Percentiles rank a stretch among this genome's conserved stretches.
phyloP scores from a whole-genome alignment of 2,797 vertebrate species.

The Alectoris magna region DNA sequence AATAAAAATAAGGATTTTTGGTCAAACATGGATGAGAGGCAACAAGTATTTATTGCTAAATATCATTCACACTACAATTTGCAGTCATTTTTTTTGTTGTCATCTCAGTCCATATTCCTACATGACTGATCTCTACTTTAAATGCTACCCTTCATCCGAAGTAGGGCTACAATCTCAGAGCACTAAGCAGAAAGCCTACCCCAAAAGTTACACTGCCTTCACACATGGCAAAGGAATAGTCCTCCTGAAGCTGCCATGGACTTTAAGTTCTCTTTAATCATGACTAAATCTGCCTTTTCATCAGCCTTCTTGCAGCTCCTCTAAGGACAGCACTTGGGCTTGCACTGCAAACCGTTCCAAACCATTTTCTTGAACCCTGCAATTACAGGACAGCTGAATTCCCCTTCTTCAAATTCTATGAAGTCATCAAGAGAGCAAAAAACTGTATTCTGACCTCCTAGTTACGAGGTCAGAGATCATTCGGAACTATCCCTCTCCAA shows the following conservation, averaged over 20 bases:
- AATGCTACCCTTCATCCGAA: neutral
- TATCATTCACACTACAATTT: neutral
- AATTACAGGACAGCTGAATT: neutral
- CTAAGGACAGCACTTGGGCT: neutral
- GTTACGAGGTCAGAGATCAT: neutral
- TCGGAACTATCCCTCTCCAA: neutral
- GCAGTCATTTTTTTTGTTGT: neutral
- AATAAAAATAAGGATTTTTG: neutral
- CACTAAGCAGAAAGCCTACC: neutral
- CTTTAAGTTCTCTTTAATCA: neutral
- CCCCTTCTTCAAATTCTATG: neutral
- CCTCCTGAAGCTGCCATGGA: neutral
- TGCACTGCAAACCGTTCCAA: neutral
- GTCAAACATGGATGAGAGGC: neutral
- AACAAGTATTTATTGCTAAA: neutral
- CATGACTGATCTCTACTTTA: neutral
- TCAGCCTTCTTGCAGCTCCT: neutral
- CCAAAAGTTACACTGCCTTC: neutral
- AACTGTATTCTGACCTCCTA: neutral
- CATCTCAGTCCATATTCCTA: neutral
- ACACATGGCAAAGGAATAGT: neutral
- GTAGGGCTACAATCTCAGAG: neutral
- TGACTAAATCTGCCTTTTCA: neutral
- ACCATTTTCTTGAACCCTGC: neutral
- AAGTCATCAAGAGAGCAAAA: neutral